A percentile compares a stretch with the other conserved stretches of the same genome.
phyloP scores from a whole-genome alignment of 2,113 vertebrate genomes.

The Electrona antarctica region DNA sequence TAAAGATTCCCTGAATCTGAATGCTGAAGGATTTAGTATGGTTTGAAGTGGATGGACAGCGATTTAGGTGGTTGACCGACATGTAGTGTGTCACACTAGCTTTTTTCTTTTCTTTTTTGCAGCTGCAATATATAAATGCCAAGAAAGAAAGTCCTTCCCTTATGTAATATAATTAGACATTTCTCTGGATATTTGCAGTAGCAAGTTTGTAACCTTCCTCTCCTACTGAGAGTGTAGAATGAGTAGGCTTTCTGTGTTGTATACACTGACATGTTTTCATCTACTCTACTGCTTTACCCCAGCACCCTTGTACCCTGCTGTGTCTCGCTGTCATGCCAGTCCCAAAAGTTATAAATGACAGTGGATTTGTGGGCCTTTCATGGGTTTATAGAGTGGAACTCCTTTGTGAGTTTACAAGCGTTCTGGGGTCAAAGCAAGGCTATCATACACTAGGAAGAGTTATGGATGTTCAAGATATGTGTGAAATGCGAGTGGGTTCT shows the following conservation, averaged over 20 bases:
- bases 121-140: not conserved
- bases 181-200: not conserved
- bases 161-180: not conserved
- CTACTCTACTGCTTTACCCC: conserved; percentile 12
- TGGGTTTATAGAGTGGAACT: conserved; percentile 41
- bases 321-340: conserved; percentile 55
- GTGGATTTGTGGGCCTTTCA: conserved; percentile 57
- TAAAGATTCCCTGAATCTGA: not conserved
- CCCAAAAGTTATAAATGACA: conserved; percentile 60
- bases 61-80: not conserved
- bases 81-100: too few relatives aligned
- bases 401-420: conserved; percentile 57
- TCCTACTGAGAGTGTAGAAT: not conserved
- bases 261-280: conserved; percentile 39
- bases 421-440: conserved; percentile 66
- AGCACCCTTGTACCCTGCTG: conserved; percentile 37
- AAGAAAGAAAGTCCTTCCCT: not conserved
- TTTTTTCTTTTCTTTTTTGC: not conserved
- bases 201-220: not conserved
- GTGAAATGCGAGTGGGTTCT: conserved; percentile 61
- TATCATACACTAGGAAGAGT: conserved; percentile 63
- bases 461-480: conserved; percentile 43
- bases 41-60: conserved; percentile 6
- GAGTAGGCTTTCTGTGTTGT: conserved; percentile 16
- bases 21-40: conserved; percentile 15